phyloP scores from a whole-genome alignment of 2,888 invertebrate genomes.

The Macaria liturata region DNA sequence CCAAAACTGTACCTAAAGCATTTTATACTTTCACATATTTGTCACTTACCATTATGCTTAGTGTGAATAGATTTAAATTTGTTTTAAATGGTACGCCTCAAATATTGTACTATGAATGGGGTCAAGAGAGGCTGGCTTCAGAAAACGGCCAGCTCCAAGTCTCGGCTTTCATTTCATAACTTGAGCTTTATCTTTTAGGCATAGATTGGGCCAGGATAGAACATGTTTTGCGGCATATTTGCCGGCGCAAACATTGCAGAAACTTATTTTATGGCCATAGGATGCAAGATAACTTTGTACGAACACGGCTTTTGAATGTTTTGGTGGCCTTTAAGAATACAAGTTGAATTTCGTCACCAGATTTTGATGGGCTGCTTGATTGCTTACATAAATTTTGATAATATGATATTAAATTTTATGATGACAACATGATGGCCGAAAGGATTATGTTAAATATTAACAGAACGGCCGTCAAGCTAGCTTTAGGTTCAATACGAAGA shows the following conservation, averaged over 20 bases:
- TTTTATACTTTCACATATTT: too few relatives aligned
- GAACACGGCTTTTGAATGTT: slow-evolving; percentile 20
- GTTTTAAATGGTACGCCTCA: too few relatives aligned
- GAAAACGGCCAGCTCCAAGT: slow-evolving; percentile 1
- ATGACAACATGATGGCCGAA: too few relatives aligned
- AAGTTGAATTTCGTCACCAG: slow-evolving; percentile 14
- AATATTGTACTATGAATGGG: slow-evolving; percentile 1
- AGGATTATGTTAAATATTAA: too few relatives aligned
- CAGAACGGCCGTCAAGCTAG: too few relatives aligned
- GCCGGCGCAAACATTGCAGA: slow-evolving; percentile 20
- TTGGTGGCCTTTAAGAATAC: slow-evolving; percentile 23
- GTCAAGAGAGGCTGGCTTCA: slow-evolving; percentile 12
- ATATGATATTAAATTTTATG: too few relatives aligned
- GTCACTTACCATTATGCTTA: too few relatives aligned
- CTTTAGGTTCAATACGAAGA: too few relatives aligned
- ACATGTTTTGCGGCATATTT: slow-evolving; percentile 28
- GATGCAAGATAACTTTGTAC: slow-evolving; percentile 23
- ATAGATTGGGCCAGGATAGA: slow-evolving; percentile 23
- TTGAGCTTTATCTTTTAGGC: slow-evolving; percentile 25
- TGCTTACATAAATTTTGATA: slow-evolving; percentile 2
- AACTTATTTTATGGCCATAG: slow-evolving; percentile 24
- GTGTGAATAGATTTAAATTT: too few relatives aligned
- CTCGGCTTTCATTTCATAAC: slow-evolving; percentile 26
- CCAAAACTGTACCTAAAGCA: too few relatives aligned
- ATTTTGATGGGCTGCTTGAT: slow-evolving; percentile 9